phyloP scores from a whole-genome alignment of 2,113 vertebrate species.

The Crotophaga sulcirostris region DNA sequence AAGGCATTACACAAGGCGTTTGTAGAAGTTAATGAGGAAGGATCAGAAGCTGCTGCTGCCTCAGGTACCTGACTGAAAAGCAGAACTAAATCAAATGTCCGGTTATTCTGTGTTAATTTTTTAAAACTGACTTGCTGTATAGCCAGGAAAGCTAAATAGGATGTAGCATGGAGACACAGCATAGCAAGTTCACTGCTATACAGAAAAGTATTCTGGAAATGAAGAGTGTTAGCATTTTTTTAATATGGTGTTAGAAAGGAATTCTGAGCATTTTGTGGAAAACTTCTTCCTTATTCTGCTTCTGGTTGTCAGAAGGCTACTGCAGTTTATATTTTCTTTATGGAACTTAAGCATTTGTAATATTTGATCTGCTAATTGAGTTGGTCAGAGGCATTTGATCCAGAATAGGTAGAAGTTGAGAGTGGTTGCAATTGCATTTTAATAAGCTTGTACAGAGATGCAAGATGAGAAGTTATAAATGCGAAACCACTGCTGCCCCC shows the following conservation, averaged over 20 bases:
- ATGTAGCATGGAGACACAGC: neutral
- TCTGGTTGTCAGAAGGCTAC: neutral
- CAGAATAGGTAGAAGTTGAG: neutral
- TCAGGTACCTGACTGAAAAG: slow-evolving; percentile 81
- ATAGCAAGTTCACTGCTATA: neutral
- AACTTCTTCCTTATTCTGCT: neutral
- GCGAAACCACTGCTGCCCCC: neutral
- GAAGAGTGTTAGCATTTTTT: neutral
- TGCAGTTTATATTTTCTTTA: neutral
- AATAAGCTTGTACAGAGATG: neutral
- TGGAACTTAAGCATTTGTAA: neutral
- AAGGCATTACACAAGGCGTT: slow-evolving; percentile 94
- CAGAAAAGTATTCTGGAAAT: neutral
- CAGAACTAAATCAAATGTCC: slow-evolving; percentile 9
- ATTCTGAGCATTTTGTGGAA: neutral
- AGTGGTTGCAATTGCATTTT: neutral
- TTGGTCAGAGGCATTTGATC: neutral
- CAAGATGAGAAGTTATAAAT: neutral
- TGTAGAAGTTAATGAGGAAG: slow-evolving; percentile 97
- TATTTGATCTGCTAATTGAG: neutral
- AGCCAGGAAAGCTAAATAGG: neutral
- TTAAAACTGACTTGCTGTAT: neutral
- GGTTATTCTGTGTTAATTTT: slow-evolving; percentile 21
- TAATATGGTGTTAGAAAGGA: neutral
- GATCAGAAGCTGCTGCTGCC: slow-evolving; percentile 91